These are phyloP conservation scores for Brachypteracias leptosomus DNA, from an alignment of 2,113 vertebrate species.

Conservation along the genomic window DNA sequence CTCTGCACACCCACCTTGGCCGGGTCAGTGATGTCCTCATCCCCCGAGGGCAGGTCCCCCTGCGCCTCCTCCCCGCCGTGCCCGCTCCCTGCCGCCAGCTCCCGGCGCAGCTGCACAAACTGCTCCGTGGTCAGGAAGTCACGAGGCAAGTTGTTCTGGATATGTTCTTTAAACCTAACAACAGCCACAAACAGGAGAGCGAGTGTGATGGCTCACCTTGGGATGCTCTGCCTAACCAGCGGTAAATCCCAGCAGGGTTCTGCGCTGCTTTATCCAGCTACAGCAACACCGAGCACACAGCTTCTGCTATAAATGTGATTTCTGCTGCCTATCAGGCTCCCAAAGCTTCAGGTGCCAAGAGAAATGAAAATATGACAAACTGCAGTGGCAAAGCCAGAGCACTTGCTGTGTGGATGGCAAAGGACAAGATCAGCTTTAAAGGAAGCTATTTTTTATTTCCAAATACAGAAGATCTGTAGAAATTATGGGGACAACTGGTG, in stretches of 20 bases:
- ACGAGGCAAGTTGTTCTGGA: constrained; percentile 93
- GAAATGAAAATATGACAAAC: background rate
- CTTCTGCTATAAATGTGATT: background rate
- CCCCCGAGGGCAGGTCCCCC: constrained; percentile 84
- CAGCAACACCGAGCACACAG: rapidly evolving
- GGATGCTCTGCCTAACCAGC: rapidly evolving
- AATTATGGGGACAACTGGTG: too few species aligned
- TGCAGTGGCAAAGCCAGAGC: background rate
- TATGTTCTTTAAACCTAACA: constrained; percentile 93
- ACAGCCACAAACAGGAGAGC: background rate
- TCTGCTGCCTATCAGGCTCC: background rate
- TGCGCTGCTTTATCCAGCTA: rapidly evolving
- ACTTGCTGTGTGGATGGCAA: background rate
- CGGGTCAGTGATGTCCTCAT: constrained; percentile 91
- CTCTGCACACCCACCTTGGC: constrained; percentile 79
- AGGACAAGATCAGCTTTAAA: background rate
- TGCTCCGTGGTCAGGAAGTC: constrained; percentile 91
- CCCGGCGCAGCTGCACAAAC: constrained; percentile 89
- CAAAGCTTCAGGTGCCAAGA: rapidly evolving
- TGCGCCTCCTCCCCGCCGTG: constrained; percentile 77
- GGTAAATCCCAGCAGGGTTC: rapidly evolving
- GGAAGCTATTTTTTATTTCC: too few species aligned
- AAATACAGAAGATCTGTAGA: background rate
- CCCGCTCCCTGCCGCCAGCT: constrained; percentile 86
- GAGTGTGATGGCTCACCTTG: rapidly evolving